phyloP scores from a whole-genome alignment of 1,140 invertebrate species.

The Drosophila ogumai region DNA sequence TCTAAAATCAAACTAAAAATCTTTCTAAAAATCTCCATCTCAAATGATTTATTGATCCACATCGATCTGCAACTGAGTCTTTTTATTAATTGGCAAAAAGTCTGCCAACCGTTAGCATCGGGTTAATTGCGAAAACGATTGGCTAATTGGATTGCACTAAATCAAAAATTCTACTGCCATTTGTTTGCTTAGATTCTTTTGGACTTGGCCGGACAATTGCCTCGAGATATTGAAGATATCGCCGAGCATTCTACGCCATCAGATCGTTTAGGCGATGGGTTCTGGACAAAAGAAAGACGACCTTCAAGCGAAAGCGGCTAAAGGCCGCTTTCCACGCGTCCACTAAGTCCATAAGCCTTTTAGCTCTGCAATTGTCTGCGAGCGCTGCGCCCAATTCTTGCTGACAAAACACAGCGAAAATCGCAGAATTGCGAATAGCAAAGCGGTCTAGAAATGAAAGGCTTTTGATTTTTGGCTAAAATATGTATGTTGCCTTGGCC shows the following conservation, averaged over 20 bases:
- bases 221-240: constrained; percentile 27
- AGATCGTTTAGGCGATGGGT: constrained; percentile 14
- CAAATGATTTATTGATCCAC: background rate
- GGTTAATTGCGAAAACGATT: constrained; percentile 35
- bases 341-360: constrained; percentile 76
- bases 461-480: constrained; percentile 69
- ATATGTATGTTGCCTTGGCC: constrained; percentile 34
- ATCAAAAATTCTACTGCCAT: constrained; percentile 46
- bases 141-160: constrained; percentile 46
- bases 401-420: constrained; percentile 60
- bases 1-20: background rate
- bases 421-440: constrained; percentile 2
- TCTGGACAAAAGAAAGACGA: constrained; percentile 56
- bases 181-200: constrained; percentile 22
- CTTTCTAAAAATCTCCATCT: background rate
- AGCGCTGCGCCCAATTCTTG: constrained; percentile 72
- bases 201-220: constrained; percentile 25
- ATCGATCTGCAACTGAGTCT: background rate
- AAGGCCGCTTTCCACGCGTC: constrained; percentile 63
- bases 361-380: constrained; percentile 74
- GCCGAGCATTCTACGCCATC: constrained; percentile 34
- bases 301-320: constrained; percentile 69
- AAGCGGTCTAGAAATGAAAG: constrained; percentile 65
- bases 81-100: constrained; percentile 11
- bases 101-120: constrained; percentile 23